Evolutionary conservation across 1,140 invertebrate genomes (phyloP).

Genomic region (Aplysia californica): DNA sequence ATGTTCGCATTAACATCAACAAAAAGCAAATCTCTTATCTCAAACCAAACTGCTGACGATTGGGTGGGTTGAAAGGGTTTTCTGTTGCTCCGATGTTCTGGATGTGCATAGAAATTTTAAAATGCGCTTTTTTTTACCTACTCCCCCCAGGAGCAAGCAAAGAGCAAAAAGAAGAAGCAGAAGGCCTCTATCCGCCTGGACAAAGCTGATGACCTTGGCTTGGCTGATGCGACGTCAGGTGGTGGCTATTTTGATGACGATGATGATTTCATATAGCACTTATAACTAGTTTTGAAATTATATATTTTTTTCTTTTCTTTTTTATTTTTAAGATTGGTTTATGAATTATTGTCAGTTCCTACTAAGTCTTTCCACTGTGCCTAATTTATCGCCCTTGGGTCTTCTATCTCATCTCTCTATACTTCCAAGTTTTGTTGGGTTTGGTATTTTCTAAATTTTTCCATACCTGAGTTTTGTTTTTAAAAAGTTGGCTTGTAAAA

Average conservation of each 20-base stretch:
- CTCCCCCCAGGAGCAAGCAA: constrained; percentile 13
- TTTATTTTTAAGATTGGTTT: not conserved
- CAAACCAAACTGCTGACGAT: too few species aligned
- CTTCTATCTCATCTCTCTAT: not conserved
- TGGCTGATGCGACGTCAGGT: not conserved
- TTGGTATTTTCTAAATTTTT: too few species aligned
- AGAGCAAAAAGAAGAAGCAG: constrained; percentile 21
- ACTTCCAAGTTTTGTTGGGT: too few species aligned
- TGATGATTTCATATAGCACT: constrained; percentile 29
- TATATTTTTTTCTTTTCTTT: not conserved
- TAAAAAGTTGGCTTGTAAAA: too few species aligned
- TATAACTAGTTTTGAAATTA: not conserved
- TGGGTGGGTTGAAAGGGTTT: too few species aligned
- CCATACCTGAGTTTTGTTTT: too few species aligned
- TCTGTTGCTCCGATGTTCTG: too few species aligned
- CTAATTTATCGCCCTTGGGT: not conserved
- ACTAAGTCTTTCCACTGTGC: constrained; percentile 22
- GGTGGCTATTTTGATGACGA: constrained; percentile 3
- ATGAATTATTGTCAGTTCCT: too few species aligned
- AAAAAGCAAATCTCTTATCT: too few species aligned
- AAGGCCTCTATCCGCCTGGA: constrained; percentile 16
- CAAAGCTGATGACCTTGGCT: constrained; percentile 18
- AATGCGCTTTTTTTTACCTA: too few species aligned
- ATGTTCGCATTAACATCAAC: too few species aligned
- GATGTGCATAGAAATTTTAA: too few species aligned